Base-by-base conservation (phyloP, 2,797 vertebrate species). In the Falco peregrinus region DNA sequence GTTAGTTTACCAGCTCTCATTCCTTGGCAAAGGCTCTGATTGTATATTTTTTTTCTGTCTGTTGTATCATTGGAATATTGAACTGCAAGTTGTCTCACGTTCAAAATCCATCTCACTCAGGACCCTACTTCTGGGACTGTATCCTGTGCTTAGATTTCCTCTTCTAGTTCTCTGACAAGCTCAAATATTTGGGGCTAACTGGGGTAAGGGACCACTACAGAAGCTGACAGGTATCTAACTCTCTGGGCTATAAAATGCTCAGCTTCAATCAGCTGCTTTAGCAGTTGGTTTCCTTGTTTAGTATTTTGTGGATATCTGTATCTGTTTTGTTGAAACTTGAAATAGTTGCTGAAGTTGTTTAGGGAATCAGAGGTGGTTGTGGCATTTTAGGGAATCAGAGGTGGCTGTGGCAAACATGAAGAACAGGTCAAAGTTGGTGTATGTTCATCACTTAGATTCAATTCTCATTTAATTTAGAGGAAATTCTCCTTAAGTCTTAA, bases 31-130 rank as follows among this genome's bases (percentile, higher is more conserved):
- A 59, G 25, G 11, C 35, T 84, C 63, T 63, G 28, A 29, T n/a
- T 67, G 25, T 35, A 10, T 57, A 50, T n/a, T 75, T 88, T 33
- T 33, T 43, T 61, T 56, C 35, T 70, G 20, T 64, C 28, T 2
- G 1, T 35, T 84, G 26, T 75, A n/a, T 47, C 24, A 21, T 4
- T 78, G 35, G 25, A 79, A 70, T 80, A 79, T 13, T 64, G 78
- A 79, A 37, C 28, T 83, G 29, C 67, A 82, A 83, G 79, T 9
- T 57, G 25, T 47, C 33, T 67, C 0, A 0, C 1, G 2, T 69
- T 76, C 59, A 73, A 65, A 86, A 68, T 54, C 13, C 7, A 7
- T 28, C 11, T 59, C n/a, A 3, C 48, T 77, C 33, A 51, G 35
- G 21, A 14, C 17, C 13, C 18, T 43, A 3, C 22, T 88, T n/a